Evolutionary conservation across 2,888 invertebrate genomes (phyloP), one percentile per base, ranked within the genome.

Genomic region (Sphaerophoria rueppellii): DNA sequence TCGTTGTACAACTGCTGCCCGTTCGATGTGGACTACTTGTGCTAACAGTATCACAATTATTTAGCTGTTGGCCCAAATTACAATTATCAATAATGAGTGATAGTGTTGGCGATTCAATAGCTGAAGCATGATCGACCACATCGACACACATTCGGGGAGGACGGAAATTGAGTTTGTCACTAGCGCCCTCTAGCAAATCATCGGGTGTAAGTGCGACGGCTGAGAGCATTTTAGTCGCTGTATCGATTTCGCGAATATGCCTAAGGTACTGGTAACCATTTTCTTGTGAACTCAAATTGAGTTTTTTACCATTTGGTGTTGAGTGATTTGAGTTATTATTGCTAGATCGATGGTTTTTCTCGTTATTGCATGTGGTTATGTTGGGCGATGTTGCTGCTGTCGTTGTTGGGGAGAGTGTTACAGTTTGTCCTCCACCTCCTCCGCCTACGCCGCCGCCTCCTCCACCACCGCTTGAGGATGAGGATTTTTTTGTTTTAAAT

Each of bases 191-290:
- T 7, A 89, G 76, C 57, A 89, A 61, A 83, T 90, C 90, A 60
- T 90, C 90, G 7, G 83, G 78, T 32, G 88, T 87, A 46, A 87
- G 88, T 5, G 88, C 89, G 32, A 90, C 88, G 24, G 91, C 91
- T 50, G 90, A 90, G 12, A 90, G 87, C 88, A 91, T 87, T 86
- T 91, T 92, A 71, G 91, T 90, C 63, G 91, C 91, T 16, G 92
- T 89, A 80, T 92, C 92, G 24, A 91, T 92, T 87, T 92, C 92
- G 6, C 92, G 91, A 48, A 92, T 91, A 80, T 92, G 92, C 6
- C 91, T 89, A 82, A 92, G 88, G 82, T 91, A 91, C 86, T 92
- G 91, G 88, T 92, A 92, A 63, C 91, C 91, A 86, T 91, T 91
- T 48, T 91, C 91, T 83, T 91, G 91, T 43, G 89, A 88, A 71